Base-by-base conservation (phyloP, 2,888 invertebrate species). In the Limnephilus rhombicus region DNA sequence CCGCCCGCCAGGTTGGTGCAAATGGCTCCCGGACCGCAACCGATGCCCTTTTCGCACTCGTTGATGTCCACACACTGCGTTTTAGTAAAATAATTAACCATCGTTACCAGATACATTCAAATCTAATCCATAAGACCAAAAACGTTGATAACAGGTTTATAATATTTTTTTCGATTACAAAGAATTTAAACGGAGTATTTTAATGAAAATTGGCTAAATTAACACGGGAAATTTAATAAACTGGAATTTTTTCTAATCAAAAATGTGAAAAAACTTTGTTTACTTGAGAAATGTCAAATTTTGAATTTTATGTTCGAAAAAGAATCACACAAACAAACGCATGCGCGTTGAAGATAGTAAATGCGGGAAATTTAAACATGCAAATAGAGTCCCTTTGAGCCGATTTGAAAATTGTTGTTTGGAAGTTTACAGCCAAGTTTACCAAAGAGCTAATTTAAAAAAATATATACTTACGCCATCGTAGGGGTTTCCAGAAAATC, bases 401-500 rank as follows among this genome's bases (percentile, higher is more conserved):
- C 87, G 53, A 53, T 9, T 53, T 2, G 4, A 18, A 15, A 53
- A 49, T 49, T 15, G 13, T 2, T 53, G 53, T 18, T 2, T 15
- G 53, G 53, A 68, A 68, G 24, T 68, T 68, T 5, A 18, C 53
- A 68, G 15, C 3, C 41, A 41, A 18, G 4, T 53, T 53, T 53
- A 18, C 53, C 53, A 18, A 53, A 53, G 3, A 5, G 24, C 24
- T 68, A 0, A 68, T 68, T 68, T 24, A 9, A 37, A 34, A 24
- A 37, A 34, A 86, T n/a, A 31, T 1, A 80, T 87, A 95, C 96
- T 95, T 95, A 97, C 97, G 94, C 97, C 97, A 94, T 97, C 97
- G 95, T 96, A 98, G 29, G 99, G 98, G 96, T 98, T 98, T 95
- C 99, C 99, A 93, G 97, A 96, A 95, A 97, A 99, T 94, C 99